phyloP scores from a whole-genome alignment of 1,140 invertebrate species.

The Patella vulgata region DNA sequence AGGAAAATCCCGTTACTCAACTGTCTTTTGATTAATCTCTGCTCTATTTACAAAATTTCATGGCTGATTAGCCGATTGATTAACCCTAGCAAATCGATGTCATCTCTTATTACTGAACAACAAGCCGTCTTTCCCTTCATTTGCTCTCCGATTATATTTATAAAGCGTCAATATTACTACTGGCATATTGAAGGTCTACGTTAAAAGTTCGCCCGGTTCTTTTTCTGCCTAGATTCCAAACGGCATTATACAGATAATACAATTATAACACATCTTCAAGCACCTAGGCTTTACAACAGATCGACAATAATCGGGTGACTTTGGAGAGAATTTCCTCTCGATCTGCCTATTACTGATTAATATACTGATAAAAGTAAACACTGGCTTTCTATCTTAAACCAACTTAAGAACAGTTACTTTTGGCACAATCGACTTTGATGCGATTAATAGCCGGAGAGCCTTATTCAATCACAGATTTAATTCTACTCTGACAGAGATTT shows the following conservation, averaged over 20 bases:
- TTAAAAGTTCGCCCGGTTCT: too few species aligned
- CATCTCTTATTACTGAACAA: slow-evolving; percentile 29
- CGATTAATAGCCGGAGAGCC: too few species aligned
- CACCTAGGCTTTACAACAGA: slow-evolving; percentile 33
- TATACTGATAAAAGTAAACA: slow-evolving; percentile 25
- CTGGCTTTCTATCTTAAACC: too few species aligned
- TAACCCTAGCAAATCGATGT: slow-evolving; percentile 35
- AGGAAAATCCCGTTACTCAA: slow-evolving; percentile 20
- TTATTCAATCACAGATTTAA: too few species aligned
- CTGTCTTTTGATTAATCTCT: slow-evolving; percentile 27
- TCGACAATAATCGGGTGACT: slow-evolving; percentile 34
- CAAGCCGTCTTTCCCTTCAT: not conserved
- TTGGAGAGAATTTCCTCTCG: slow-evolving; percentile 10
- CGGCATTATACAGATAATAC: slow-evolving; percentile 16
- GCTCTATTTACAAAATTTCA: slow-evolving; percentile 38
- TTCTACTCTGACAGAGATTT: too few species aligned
- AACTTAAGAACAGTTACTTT: too few species aligned
- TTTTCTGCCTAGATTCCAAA: too few species aligned
- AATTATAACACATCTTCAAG: slow-evolving; percentile 33
- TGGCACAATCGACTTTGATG: too few species aligned
- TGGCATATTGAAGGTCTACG: too few species aligned
- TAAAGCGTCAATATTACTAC: too few species aligned
- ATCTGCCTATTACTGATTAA: slow-evolving; percentile 26
- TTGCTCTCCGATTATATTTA: too few species aligned
- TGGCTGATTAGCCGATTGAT: slow-evolving; percentile 29